Percentiles rank a stretch among this genome's conserved stretches.
Conservation (phyloP, 1,140 invertebrate species). For the Aphaenogaster floridana region DNA sequence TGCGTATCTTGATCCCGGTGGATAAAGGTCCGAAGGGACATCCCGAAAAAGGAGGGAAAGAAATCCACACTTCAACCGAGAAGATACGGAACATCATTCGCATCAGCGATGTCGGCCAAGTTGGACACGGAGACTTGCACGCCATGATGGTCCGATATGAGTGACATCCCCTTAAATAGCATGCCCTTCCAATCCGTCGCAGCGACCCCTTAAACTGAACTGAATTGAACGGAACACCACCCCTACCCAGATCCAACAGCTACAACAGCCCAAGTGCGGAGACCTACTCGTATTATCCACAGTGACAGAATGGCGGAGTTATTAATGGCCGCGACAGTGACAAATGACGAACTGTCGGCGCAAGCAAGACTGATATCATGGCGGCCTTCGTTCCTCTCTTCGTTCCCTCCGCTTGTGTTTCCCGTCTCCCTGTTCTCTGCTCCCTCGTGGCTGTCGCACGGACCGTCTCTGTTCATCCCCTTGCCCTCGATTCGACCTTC, state of each 20-base stretch:
- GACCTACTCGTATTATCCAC: constrained; percentile 87
- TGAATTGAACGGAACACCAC: constrained; percentile 85
- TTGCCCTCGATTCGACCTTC: constrained; percentile 68
- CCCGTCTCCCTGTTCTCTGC: constrained; percentile 67
- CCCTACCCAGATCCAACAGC: constrained; percentile 81
- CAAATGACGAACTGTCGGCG: constrained; percentile 88
- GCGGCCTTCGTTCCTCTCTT: constrained; percentile 85
- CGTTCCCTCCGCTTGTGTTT: constrained; percentile 73
- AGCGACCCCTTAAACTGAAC: constrained; percentile 84
- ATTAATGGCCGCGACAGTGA: constrained; percentile 87
- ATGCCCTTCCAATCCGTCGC: constrained; percentile 83
- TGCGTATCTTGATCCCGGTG: constrained; percentile 20
- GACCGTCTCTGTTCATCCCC: constrained; percentile 69
- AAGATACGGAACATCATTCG: constrained; percentile 44
- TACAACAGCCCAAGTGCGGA: constrained; percentile 80
- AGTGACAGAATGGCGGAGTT: constrained; percentile 87
- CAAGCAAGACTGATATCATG: constrained; percentile 88
- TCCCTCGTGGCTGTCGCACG: constrained; percentile 73
- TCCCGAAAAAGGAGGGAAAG: constrained; percentile 25
- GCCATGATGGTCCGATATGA: constrained; percentile 84
- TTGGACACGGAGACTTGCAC: constrained; percentile 80
- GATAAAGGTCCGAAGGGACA: constrained; percentile 15
- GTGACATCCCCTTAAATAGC: constrained; percentile 85
- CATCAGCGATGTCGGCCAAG: constrained; percentile 73
- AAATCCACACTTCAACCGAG: constrained; percentile 25